Evolutionary conservation across 2,113 vertebrate genomes (phyloP).

Genomic region (Leptobrachium ailaonicum): DNA sequence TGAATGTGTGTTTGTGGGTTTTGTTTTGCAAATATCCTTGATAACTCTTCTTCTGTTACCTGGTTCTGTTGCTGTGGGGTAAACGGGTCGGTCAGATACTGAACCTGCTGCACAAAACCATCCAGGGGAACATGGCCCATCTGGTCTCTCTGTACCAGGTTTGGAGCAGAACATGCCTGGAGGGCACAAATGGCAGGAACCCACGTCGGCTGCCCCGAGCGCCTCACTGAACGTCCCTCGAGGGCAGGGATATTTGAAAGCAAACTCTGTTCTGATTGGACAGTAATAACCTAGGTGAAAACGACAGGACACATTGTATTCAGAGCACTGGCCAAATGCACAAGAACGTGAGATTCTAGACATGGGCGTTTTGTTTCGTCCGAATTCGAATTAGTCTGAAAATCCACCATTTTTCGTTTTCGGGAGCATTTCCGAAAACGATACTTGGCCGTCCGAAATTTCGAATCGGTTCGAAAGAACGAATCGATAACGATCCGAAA

Average conservation of each 20-base stretch:
- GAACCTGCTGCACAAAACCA: slow-evolving; percentile 63
- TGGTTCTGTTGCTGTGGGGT: slow-evolving; percentile 28
- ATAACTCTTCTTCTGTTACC: slow-evolving; percentile 28
- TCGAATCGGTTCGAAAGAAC: no score
- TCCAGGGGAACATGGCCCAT: slow-evolving; percentile 57
- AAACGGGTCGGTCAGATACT: slow-evolving; percentile 30
- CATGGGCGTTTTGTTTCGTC: no score
- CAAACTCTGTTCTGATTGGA: slow-evolving; percentile 67
- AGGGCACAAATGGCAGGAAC: slow-evolving; percentile 64
- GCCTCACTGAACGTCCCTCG: slow-evolving; percentile 59
- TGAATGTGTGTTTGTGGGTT: not conserved
- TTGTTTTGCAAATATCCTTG: not conserved
- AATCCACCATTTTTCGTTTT: no score
- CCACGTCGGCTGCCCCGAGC: slow-evolving; percentile 49
- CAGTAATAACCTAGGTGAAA: slow-evolving; percentile 77
- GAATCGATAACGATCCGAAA: no score
- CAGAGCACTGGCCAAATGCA: not conserved
- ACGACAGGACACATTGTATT: no score
- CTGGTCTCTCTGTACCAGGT: slow-evolving; percentile 56
- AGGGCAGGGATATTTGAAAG: slow-evolving; percentile 64
- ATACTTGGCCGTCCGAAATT: no score
- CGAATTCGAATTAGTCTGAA: no score
- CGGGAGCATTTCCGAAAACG: no score
- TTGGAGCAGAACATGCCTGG: slow-evolving; percentile 74
- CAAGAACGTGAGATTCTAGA: not conserved